Percentiles rank a stretch among this genome's conserved stretches.
Conservation (phyloP, 2,113 vertebrate species). For the Oncorhynchus clarkii region DNA sequence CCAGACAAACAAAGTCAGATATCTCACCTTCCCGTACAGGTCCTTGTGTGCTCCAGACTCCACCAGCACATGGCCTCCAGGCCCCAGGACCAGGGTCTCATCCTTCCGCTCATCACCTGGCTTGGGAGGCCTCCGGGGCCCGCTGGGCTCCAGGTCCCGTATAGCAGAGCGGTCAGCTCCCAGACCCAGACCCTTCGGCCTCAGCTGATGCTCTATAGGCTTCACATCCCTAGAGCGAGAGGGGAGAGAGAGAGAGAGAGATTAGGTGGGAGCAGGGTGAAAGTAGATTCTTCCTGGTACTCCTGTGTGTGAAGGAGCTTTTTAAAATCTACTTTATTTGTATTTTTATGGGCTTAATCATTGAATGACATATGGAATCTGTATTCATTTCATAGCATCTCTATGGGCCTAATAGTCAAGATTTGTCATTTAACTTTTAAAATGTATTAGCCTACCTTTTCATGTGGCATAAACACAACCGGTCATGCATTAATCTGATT, state of each 20-base stretch:
- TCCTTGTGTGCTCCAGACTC: constrained; percentile 81
- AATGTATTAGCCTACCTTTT: too few species aligned
- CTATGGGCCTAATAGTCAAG: too few species aligned
- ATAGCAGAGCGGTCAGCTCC: constrained; percentile 79
- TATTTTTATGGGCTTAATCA: too few species aligned
- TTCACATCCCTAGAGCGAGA: constrained; percentile 76
- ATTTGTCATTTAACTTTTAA: too few species aligned
- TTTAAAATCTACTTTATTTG: too few species aligned
- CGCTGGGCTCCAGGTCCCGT: constrained; percentile 70
- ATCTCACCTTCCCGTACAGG: constrained; percentile 82
- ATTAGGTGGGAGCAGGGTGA: background rate
- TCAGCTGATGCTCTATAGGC: constrained; percentile 78
- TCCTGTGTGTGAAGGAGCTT: too few species aligned
- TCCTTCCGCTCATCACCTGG: constrained; percentile 76
- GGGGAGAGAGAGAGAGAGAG: background rate
- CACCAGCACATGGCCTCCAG: constrained; percentile 77
- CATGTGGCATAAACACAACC: too few species aligned
- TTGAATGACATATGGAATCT: too few species aligned
- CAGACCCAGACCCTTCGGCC: constrained; percentile 86
- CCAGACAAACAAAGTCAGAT: background rate
- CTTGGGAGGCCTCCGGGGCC: constrained; percentile 60
- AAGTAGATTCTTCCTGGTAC: background rate
- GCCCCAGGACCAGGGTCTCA: constrained; percentile 74
- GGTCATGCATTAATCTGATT: too few species aligned
- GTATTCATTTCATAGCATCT: too few species aligned